Percentiles rank a stretch among this genome's conserved stretches.
phyloP scores from a whole-genome alignment of 2,113 vertebrate species.

The Typhlomys cinereus region DNA sequence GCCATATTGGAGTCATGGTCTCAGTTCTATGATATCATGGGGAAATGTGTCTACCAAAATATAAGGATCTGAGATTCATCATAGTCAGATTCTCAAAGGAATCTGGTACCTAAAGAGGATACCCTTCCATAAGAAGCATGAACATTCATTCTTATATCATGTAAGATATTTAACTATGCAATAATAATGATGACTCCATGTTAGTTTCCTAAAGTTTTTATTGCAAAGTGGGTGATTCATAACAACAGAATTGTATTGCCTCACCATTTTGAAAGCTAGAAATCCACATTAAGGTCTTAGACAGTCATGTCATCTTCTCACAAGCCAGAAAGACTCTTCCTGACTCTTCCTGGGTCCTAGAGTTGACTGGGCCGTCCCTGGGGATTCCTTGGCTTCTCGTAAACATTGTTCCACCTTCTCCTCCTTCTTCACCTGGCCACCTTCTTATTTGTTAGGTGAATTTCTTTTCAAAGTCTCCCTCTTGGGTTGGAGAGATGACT shows the following conservation, averaged over 20 bases:
- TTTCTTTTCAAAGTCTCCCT: neutral
- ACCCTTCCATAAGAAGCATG: neutral
- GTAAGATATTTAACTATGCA: neutral
- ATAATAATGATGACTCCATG: neutral
- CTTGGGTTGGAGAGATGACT: neutral
- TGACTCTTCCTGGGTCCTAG: neutral
- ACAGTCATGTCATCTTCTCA: neutral
- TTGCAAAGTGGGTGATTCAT: neutral
- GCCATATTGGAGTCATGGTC: neutral
- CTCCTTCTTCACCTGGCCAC: neutral
- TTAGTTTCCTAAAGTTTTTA: neutral
- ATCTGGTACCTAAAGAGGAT: neutral
- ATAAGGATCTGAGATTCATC: neutral
- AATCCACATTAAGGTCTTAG: neutral
- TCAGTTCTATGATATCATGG: neutral
- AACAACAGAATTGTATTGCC: neutral
- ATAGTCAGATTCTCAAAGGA: neutral
- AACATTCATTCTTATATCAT: neutral
- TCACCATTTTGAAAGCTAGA: neutral
- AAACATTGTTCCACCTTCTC: neutral
- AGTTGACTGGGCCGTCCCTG: too few species aligned
- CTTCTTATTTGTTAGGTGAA: rapidly evolving
- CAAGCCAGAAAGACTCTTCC: neutral
- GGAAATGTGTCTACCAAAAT: neutral
- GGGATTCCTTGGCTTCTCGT: neutral